A percentile compares a stretch with the other conserved stretches of the same genome.
Evolutionary conservation across 2,888 invertebrate species (phyloP).

Genomic region (Drosophila formosana): DNA sequence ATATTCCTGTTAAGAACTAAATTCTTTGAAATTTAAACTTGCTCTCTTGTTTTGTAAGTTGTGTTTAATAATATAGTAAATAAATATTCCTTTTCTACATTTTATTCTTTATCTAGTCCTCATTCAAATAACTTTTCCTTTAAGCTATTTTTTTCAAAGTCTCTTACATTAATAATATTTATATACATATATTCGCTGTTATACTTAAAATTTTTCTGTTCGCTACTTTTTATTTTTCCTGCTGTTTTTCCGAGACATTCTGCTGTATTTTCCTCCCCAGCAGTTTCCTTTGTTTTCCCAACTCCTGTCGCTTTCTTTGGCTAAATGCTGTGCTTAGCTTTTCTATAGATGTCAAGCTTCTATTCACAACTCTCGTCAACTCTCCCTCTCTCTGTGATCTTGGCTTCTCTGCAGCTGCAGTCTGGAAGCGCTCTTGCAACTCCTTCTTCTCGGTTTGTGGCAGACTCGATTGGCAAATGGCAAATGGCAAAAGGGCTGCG

Average conservation of each 20-base stretch:
- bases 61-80: too few species aligned
- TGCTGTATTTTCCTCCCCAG: neutral
- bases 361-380: slow-evolving; percentile 5
- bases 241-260: neutral
- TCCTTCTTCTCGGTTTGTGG: neutral
- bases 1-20: too few species aligned
- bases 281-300: neutral
- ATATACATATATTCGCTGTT: too few species aligned
- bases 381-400: neutral
- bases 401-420: neutral
- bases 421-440: neutral
- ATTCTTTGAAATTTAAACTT: too few species aligned
- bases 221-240: neutral
- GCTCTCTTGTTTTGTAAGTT: too few species aligned
- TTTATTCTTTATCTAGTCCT: too few species aligned
- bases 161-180: too few species aligned
- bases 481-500: slow-evolving; percentile 15
- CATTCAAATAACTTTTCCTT: too few species aligned
- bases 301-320: neutral
- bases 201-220: neutral
- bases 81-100: too few species aligned
- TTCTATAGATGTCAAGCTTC: slow-evolving; percentile 9
- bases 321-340: slow-evolving; percentile 9
- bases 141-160: too few species aligned
- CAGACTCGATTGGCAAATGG: neutral